These are phyloP conservation scores for Phortica okadai DNA, from an alignment of 2,888 invertebrate genomes.

Conservation along the genomic window DNA sequence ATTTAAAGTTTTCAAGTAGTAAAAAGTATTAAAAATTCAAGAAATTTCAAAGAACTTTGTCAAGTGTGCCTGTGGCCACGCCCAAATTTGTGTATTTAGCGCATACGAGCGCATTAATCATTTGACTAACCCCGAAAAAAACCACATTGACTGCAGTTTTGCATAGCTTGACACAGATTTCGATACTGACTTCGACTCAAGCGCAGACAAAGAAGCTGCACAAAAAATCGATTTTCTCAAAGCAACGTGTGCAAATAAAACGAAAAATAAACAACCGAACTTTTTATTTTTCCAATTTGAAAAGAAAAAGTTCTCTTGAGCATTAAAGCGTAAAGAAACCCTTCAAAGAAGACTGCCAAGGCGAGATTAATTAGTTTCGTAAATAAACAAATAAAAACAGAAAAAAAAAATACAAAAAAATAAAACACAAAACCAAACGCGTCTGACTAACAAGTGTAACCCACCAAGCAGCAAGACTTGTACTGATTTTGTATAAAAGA, in stretches of 20 bases:
- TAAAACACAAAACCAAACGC: neutral
- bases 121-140: slow-evolving; percentile 8
- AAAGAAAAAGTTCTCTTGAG: neutral
- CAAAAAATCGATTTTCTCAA: slow-evolving; percentile 35
- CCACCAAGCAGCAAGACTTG: neutral
- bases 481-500: slow-evolving; percentile 2
- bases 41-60: slow-evolving; percentile 28
- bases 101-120: neutral
- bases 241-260: neutral
- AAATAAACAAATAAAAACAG: neutral
- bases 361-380: neutral
- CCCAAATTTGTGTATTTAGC: slow-evolving; percentile 9
- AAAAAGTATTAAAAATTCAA: slow-evolving; percentile 49
- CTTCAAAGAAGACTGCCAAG: neutral
- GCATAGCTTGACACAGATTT: slow-evolving; percentile 31
- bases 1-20: slow-evolving; percentile 41
- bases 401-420: neutral
- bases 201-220: slow-evolving; percentile 22
- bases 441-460: neutral
- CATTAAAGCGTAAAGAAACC: neutral
- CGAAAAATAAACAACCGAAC: neutral
- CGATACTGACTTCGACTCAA: slow-evolving; percentile 6
- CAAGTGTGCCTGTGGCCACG: slow-evolving; percentile 15
- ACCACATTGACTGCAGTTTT: slow-evolving; percentile 22
- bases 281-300: neutral